Conservation (phyloP, 2,888 invertebrate species). For the Lomographa bimaculata region DNA sequence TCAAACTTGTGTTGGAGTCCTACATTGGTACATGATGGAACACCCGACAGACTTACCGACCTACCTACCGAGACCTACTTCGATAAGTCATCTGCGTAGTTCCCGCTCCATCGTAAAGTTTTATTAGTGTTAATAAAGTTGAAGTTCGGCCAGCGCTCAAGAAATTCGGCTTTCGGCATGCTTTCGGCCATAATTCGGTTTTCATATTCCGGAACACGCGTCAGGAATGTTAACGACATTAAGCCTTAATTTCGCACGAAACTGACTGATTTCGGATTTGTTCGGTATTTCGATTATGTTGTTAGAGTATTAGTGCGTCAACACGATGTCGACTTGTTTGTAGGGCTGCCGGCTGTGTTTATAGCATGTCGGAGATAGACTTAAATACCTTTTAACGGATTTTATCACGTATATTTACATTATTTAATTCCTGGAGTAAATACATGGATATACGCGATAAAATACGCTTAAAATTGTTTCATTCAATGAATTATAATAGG, state of each 20-base stretch:
- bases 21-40: not conserved
- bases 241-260: slow-evolving; percentile 32
- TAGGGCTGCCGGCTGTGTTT: not conserved
- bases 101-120: slow-evolving; percentile 32
- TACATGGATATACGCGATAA: no score
- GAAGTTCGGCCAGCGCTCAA: slow-evolving; percentile 33
- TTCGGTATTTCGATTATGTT: slow-evolving; percentile 18
- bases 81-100: slow-evolving; percentile 36
- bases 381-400: no score
- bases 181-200: slow-evolving; percentile 47
- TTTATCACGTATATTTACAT: no score
- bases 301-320: slow-evolving; percentile 11
- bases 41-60: slow-evolving; percentile 15
- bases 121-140: slow-evolving; percentile 46
- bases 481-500: no score
- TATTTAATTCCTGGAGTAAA: no score
- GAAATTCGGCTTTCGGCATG: slow-evolving; percentile 30
- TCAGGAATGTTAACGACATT: slow-evolving; percentile 46
- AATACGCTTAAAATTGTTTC: no score
- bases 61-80: slow-evolving; percentile 27
- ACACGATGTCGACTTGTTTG: slow-evolving; percentile 2
- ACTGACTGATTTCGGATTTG: slow-evolving; percentile 20
- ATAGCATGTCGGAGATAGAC: no score
- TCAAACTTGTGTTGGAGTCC: no score
- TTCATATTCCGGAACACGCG: slow-evolving; percentile 57